phyloP scores from a whole-genome alignment of 1,140 invertebrate species.

The Cotesia typhae region DNA sequence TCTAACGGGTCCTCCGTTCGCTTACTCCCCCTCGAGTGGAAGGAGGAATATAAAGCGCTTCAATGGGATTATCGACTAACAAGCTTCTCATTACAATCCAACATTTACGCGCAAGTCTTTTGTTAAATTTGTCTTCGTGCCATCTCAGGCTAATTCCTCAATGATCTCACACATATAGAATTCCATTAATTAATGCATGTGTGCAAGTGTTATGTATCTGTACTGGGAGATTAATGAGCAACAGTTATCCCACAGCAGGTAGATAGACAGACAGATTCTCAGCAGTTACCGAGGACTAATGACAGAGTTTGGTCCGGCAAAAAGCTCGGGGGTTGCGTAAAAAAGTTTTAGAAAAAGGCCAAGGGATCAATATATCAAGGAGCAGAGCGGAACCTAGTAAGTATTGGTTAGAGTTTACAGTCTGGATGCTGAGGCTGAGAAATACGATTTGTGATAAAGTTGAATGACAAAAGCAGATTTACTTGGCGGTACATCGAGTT shows the following conservation, averaged over 20 bases:
- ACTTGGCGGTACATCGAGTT: neutral
- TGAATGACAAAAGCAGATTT: conserved; percentile 17
- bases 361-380: too few species aligned
- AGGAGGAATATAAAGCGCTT: neutral
- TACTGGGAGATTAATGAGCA: too few species aligned
- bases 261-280: too few species aligned
- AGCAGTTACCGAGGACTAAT: too few species aligned
- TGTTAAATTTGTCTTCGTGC: neutral
- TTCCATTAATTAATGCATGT: neutral
- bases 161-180: neutral
- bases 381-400: neutral
- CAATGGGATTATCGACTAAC: conserved; percentile 36
- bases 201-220: neutral
- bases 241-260: too few species aligned
- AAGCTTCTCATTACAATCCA: conserved; percentile 30
- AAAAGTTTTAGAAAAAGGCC: too few species aligned
- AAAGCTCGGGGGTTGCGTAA: too few species aligned
- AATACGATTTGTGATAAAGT: neutral
- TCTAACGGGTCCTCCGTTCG: neutral
- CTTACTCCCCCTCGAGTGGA: too few species aligned
- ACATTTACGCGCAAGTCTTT: conserved; percentile 23
- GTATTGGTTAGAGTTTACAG: neutral
- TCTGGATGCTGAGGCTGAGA: too few species aligned
- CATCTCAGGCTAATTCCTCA: too few species aligned
- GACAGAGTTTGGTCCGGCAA: too few species aligned